These are phyloP conservation scores for Cenopis cana DNA, from an alignment of 2,888 invertebrate species.

Conservation along the genomic window DNA sequence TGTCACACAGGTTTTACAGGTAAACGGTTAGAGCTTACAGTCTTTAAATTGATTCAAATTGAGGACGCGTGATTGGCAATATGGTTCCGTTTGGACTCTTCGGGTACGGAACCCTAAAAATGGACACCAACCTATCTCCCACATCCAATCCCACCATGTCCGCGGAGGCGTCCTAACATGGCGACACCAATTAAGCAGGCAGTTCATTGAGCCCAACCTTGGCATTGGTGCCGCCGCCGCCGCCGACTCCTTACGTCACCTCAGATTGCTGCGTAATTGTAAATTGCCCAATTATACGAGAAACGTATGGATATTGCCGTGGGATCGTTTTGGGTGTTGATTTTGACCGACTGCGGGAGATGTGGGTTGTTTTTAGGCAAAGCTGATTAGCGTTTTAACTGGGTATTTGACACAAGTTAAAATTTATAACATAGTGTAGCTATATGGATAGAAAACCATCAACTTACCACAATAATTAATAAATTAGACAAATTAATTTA, in stretches of 20 bases:
- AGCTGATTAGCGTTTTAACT: slow-evolving; percentile 14
- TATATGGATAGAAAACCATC: no score
- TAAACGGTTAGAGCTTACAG: no score
- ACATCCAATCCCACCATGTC: neutral
- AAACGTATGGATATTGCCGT: slow-evolving; percentile 61
- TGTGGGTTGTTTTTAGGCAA: slow-evolving; percentile 36
- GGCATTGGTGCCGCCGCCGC: slow-evolving; percentile 67
- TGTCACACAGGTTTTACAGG: no score
- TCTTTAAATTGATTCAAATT: no score
- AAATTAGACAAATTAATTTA: no score
- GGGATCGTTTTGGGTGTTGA: slow-evolving; percentile 54
- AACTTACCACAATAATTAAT: no score
- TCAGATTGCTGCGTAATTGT: slow-evolving; percentile 52
- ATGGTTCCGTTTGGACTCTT: no score
- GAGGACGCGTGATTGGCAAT: no score
- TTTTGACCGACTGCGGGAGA: slow-evolving; percentile 47
- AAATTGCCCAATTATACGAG: slow-evolving; percentile 62
- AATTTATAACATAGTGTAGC: no score
- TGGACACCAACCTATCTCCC: no score
- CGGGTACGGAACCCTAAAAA: no score
- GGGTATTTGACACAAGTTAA: no score
- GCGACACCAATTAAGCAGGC: slow-evolving; percentile 58
- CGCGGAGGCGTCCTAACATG: slow-evolving; percentile 49
- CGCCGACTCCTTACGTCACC: slow-evolving; percentile 61
- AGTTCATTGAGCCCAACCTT: slow-evolving; percentile 72